Evolutionary conservation across 2,888 invertebrate species (phyloP), one percentile per base, ranked within the genome.

Genomic region (Galeruca laticollis): DNA sequence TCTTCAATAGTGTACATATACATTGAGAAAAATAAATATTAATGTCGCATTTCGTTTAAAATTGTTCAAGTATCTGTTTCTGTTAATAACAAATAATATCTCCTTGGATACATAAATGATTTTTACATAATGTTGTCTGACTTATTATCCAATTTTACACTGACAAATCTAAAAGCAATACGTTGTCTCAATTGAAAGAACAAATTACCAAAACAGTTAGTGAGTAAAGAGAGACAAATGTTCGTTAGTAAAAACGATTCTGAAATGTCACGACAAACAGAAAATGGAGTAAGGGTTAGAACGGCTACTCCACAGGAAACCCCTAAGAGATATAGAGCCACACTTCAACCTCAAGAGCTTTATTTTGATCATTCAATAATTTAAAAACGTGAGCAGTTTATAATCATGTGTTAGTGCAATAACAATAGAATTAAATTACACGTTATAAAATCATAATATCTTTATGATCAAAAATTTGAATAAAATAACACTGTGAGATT

Each of bases 231-330:
- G 56, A 54, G 63, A 64, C 43, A 33, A 64, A 31, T 31, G 63
- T 56, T 64, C 43, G 31, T 64, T 64, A 56, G 43, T 64, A 56
- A 13, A 40, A 63, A 64, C 40, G 56, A 43, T 64, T 54, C 26
- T 56, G 21, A 64, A 64, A 64, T 64, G 54, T 54, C 57, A 57
- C 15, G 52, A 43, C 52, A 20, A n/a, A 9, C 18, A 26, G 26
- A 40, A 56, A 64, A 64, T 64, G 54, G 6, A 56, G 31, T 15
- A 33, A 15, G n/a, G 56, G 31, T 31, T 31, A 33, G 9, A 56
- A 56, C 33, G 21, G 56, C 56, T 56, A 15, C 20, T 51, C 21
- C 51, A 13, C 15, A 43, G n/a, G 15, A 15, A 43, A 43, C n/a
- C n/a, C 13, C 0, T n/a, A 43, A 13, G 4, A n/a, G 13, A 15